A percentile compares a stretch with the other conserved stretches of the same genome.
Conservation (phyloP, 2,113 vertebrate species). For the Actenoides hombroni region DNA sequence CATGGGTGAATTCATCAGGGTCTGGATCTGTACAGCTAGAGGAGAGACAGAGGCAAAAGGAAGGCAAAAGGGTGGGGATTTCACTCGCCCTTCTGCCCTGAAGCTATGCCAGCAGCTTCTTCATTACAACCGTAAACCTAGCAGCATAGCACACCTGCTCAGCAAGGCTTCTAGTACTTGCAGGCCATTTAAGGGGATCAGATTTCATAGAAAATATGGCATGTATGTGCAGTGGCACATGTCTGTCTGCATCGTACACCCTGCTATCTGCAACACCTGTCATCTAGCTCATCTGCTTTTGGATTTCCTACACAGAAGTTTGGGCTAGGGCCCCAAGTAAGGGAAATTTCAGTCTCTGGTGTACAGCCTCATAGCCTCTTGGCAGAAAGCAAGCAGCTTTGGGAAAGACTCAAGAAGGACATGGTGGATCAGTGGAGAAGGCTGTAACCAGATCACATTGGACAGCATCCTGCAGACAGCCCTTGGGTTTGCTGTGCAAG, state of each 20-base stretch:
- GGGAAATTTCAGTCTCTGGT: background rate
- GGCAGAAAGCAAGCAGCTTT: background rate
- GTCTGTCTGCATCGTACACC: background rate
- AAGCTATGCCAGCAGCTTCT: background rate
- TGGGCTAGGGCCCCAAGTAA: background rate
- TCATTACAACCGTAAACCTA: background rate
- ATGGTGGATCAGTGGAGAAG: background rate
- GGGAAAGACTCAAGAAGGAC: background rate
- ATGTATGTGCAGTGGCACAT: background rate
- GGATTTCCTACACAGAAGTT: background rate
- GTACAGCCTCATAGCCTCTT: background rate
- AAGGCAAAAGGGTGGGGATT: background rate
- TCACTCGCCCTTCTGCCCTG: background rate
- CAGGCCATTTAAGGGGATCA: background rate
- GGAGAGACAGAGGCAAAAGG: background rate
- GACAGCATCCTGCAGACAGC: background rate
- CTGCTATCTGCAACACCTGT: background rate
- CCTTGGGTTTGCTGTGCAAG: background rate
- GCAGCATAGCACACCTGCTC: background rate
- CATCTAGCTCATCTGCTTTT: background rate
- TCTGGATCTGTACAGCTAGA: background rate
- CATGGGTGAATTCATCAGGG: background rate
- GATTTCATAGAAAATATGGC: background rate
- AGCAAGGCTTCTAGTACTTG: background rate
- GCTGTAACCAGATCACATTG: background rate